Conservation (phyloP, 2,797 vertebrate species). For the Stomatorhinus walkeri region DNA sequence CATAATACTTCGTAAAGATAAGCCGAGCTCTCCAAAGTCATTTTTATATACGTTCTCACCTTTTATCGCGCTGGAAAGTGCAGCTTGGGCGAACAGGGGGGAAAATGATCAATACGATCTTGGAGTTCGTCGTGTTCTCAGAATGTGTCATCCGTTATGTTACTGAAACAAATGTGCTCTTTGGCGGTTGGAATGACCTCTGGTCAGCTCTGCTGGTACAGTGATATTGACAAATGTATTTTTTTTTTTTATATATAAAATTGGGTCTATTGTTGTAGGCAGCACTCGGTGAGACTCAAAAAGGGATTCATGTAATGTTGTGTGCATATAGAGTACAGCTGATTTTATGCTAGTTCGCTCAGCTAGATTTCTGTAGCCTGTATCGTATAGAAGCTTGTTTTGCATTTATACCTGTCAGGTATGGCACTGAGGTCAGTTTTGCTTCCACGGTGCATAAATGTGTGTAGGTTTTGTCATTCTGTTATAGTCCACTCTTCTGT, state of each 20-base stretch:
- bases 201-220: not conserved
- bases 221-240: not conserved
- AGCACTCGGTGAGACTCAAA: not conserved
- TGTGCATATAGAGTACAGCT: not conserved
- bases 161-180: not conserved
- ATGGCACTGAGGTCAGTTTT: not conserved
- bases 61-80: not conserved
- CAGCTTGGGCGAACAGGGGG: not conserved
- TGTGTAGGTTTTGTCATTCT: not conserved
- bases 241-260: not conserved
- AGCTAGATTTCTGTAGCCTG: not conserved
- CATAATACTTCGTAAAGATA: not conserved
- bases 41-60: not conserved
- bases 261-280: not conserved
- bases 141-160: not conserved
- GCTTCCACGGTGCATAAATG: not conserved
- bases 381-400: not conserved
- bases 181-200: not conserved
- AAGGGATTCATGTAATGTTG: not conserved
- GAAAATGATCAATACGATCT: not conserved
- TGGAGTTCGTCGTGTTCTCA: not conserved
- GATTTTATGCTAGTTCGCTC: not conserved
- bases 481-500: not conserved
- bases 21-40: not conserved
- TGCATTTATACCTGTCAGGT: not conserved